A percentile compares a stretch with the other conserved stretches of the same genome.
Conservation (phyloP, 2,113 vertebrate genomes). For the Columbina picui region DNA sequence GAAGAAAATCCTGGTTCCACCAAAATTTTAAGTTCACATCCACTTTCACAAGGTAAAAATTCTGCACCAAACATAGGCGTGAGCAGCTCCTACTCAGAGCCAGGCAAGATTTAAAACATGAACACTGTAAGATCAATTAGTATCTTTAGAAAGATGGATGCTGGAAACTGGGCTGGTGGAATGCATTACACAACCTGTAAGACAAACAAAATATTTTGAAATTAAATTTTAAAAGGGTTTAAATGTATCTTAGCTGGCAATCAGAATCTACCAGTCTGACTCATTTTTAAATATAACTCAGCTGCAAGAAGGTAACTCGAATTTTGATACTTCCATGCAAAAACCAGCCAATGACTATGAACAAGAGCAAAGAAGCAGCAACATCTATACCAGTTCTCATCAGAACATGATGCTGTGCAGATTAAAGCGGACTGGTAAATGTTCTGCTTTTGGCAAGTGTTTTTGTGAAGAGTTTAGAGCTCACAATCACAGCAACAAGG, state of each 20-base stretch:
- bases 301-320: background rate
- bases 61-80: background rate
- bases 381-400: background rate
- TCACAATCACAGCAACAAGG: background rate
- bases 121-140: background rate
- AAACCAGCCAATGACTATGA: background rate
- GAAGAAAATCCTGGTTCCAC: background rate
- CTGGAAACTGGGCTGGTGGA: background rate
- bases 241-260: background rate
- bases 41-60: background rate
- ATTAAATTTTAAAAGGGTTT: conserved; percentile 15
- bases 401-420: background rate
- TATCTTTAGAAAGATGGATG: background rate
- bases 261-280: background rate
- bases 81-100: background rate
- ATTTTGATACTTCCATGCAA: background rate
- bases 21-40: background rate
- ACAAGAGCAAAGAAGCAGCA: background rate
- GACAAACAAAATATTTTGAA: background rate
- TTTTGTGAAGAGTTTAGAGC: background rate
- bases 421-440: background rate
- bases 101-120: background rate
- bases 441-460: background rate
- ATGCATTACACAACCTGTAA: background rate
- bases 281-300: background rate